These are phyloP conservation scores for Halictus rubicundus DNA, from an alignment of 1,140 invertebrate genomes.

Conservation along the genomic window DNA sequence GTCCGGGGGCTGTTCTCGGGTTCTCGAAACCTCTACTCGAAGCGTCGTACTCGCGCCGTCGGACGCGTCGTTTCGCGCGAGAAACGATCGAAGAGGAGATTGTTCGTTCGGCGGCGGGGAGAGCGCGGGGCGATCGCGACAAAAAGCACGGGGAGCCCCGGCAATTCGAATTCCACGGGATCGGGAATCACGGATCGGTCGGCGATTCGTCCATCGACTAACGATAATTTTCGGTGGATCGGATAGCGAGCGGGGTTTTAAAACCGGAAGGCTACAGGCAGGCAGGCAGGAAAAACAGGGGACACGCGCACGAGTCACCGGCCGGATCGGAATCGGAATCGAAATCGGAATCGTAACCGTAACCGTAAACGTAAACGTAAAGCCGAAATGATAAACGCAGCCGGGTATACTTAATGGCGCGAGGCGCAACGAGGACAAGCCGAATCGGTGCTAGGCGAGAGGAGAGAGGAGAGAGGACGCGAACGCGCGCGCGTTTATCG, in stretches of 20 bases:
- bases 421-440: constrained; percentile 25
- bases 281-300: neutral
- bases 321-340: neutral
- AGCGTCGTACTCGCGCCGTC: neutral
- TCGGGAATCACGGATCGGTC: neutral
- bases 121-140: neutral
- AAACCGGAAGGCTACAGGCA: too few species aligned
- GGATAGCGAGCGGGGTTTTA: neutral
- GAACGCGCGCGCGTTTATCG: constrained; percentile 24
- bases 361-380: constrained; percentile 61
- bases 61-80: neutral
- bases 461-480: constrained; percentile 8
- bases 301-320: neutral
- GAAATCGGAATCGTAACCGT: constrained; percentile 32
- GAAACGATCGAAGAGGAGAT: neutral
- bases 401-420: constrained; percentile 60
- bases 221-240: neutral
- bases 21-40: too few species aligned
- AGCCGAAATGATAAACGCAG: constrained; percentile 64
- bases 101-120: neutral
- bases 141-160: neutral
- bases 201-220: neutral
- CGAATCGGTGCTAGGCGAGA: neutral
- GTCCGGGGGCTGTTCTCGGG: too few species aligned
- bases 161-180: constrained; percentile 12